Percentiles rank a stretch among this genome's conserved stretches.
Conservation (phyloP, 2,113 vertebrate genomes). For the Nycticebus coucang region DNA sequence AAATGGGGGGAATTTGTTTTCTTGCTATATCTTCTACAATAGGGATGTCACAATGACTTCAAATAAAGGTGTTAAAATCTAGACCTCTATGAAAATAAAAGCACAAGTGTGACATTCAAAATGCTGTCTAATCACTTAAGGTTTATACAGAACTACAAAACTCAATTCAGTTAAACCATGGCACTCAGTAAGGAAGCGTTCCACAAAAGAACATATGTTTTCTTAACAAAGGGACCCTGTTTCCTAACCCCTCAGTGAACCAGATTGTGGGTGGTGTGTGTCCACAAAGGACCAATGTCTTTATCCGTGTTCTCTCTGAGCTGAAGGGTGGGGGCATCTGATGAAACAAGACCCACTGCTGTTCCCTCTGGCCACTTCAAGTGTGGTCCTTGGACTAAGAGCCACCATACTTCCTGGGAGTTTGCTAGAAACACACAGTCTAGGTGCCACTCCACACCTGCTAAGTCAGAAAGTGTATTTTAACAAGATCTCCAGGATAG, state of each 20-base stretch:
- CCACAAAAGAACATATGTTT: background rate
- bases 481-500: background rate
- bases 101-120: background rate
- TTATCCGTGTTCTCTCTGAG: background rate
- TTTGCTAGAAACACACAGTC: background rate
- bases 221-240: background rate
- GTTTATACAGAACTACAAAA: background rate
- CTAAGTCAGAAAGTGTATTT: background rate
- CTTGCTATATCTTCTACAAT: background rate
- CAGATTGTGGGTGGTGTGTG: background rate
- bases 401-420: background rate
- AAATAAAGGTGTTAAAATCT: slow-evolving; percentile 22
- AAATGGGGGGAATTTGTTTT: slow-evolving; percentile 26
- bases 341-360: background rate
- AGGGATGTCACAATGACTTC: background rate
- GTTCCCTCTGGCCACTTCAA: background rate
- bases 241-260: background rate
- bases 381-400: background rate
- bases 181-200: background rate
- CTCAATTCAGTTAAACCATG: slow-evolving; percentile 17
- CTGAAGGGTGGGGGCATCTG: background rate
- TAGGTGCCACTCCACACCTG: background rate
- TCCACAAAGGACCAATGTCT: background rate
- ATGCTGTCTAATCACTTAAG: slow-evolving; percentile 17
- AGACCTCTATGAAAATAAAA: background rate